A percentile compares a stretch with the other conserved stretches of the same genome.
Evolutionary conservation across 2,113 vertebrate genomes (phyloP).

Genomic region (Trichechus manatus): DNA sequence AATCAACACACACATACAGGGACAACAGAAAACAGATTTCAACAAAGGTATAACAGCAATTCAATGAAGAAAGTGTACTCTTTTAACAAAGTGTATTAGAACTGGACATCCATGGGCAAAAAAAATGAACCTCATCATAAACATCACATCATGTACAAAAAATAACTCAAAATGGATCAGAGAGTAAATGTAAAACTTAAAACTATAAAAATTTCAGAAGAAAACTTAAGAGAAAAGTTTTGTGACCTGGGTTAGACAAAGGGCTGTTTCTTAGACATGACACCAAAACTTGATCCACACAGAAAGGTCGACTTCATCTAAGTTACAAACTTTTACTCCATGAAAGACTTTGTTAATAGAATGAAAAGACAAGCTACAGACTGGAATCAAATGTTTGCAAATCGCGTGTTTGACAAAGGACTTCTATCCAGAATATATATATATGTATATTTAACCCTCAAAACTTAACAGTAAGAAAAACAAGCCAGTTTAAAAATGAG

Average conservation of each 20-base stretch:
- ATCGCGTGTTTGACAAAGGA: not conserved
- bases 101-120: too few relatives aligned
- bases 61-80: too few relatives aligned
- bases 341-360: not conserved
- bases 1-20: too few relatives aligned
- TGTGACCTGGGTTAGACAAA: not conserved
- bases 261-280: not conserved
- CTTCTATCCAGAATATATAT: not conserved
- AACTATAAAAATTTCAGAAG: slow-evolving; percentile 4
- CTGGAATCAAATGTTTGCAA: not conserved
- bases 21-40: too few relatives aligned
- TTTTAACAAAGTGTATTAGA: too few relatives aligned
- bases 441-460: not conserved
- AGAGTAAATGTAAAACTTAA: not conserved
- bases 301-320: not conserved
- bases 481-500: slow-evolving; percentile 8
- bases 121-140: too few relatives aligned
- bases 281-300: not conserved
- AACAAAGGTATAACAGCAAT: too few relatives aligned
- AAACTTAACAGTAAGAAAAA: slow-evolving; percentile 16
- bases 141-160: too few relatives aligned
- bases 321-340: not conserved
- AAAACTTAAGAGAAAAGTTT: slow-evolving; percentile 8
- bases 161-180: not conserved
- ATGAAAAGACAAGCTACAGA: not conserved